Evolutionary conservation across 92 coral and sea anemone species (phyloP).

Genomic region (Bergia puertoricense): DNA sequence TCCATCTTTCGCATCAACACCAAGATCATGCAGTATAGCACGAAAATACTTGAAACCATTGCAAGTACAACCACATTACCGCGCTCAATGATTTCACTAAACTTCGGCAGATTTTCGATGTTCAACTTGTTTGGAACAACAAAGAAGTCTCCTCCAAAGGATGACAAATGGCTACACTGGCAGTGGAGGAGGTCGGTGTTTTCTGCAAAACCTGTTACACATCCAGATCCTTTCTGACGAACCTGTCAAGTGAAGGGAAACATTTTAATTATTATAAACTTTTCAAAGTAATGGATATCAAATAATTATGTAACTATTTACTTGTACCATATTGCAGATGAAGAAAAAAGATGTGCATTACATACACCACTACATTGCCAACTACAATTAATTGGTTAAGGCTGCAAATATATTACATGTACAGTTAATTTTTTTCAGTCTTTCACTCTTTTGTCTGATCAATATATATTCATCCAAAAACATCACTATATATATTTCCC

Average conservation of each 20-base stretch:
- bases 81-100: neutral
- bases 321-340: neutral
- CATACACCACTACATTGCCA: conserved; percentile 12
- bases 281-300: conserved; percentile 14
- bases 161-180: too few relatives aligned
- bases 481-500: too few relatives aligned
- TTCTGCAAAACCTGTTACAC: neutral
- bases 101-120: neutral
- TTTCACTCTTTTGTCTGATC: conserved; percentile 10
- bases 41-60: neutral
- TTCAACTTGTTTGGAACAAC: too few relatives aligned
- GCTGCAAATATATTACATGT: conserved; percentile 9
- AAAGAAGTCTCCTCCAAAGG: too few relatives aligned
- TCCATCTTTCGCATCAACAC: neutral
- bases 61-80: neutral
- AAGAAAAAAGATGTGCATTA: conserved; percentile 7
- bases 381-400: conserved; percentile 14
- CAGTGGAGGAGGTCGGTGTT: too few relatives aligned
- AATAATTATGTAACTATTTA: conserved; percentile 12
- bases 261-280: conserved; percentile 3
- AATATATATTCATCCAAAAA: neutral
- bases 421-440: conserved; percentile 14
- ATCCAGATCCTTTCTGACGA: conserved; percentile 1
- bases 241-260: conserved; percentile 4
- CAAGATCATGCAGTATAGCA: neutral